A percentile compares a stretch with the other conserved stretches of the same genome.
These are phyloP conservation scores for Isaurus tuberculatus DNA, from an alignment of 92 coral and sea anemone species.

Conservation along the genomic window DNA sequence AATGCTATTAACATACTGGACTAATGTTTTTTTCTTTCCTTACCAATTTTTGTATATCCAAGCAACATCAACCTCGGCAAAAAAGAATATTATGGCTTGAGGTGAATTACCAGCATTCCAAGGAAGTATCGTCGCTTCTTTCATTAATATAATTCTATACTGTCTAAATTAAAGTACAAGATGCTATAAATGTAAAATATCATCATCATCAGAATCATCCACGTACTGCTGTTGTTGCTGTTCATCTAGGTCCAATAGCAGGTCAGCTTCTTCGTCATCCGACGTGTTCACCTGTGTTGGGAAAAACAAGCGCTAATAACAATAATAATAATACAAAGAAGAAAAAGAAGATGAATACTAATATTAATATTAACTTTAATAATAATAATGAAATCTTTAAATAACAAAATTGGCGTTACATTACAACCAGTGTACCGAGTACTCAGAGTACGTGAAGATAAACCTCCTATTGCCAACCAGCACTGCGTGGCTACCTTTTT, in stretches of 20 bases:
- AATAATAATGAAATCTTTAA: too few relatives aligned
- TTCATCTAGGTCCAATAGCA: slow-evolving; percentile 13
- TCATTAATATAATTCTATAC: background rate
- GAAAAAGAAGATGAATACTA: background rate
- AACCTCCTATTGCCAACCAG: too few relatives aligned
- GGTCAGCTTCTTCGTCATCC: slow-evolving; percentile 42
- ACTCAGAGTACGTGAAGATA: too few relatives aligned
- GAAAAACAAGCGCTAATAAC: background rate
- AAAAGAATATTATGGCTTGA: background rate
- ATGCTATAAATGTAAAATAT: slow-evolving; percentile 34
- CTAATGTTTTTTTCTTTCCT: too few relatives aligned
- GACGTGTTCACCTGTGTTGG: slow-evolving; percentile 27
- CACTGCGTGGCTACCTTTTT: background rate
- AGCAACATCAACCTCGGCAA: background rate
- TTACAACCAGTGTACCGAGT: too few relatives aligned
- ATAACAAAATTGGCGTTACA: too few relatives aligned
- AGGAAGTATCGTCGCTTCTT: background rate
- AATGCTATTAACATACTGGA: too few relatives aligned
- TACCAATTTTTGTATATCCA: background rate
- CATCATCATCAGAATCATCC: slow-evolving; percentile 39
- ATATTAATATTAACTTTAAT: background rate
- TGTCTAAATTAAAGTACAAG: background rate
- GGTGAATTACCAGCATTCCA: background rate
- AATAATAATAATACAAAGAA: background rate
- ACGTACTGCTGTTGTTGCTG: slow-evolving; percentile 6